These are phyloP conservation scores for Drosophila stalkeri DNA, from an alignment of 2,888 invertebrate species.

Conservation along the genomic window DNA sequence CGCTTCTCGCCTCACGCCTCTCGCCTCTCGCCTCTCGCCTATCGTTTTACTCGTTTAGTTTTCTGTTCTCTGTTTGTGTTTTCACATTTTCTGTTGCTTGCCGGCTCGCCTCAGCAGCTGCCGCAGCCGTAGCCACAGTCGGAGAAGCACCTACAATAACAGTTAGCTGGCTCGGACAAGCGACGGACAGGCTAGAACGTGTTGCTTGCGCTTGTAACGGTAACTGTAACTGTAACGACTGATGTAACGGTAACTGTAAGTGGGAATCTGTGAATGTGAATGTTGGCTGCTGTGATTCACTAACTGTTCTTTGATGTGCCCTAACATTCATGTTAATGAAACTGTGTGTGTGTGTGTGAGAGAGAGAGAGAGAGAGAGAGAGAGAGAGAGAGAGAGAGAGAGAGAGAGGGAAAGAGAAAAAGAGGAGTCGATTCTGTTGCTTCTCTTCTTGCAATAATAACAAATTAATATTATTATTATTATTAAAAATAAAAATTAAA, in stretches of 20 bases:
- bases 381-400: neutral
- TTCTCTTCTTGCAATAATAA: conserved; percentile 37
- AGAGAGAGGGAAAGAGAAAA: neutral
- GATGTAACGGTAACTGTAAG: conserved; percentile 1
- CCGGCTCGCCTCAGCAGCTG: conserved; percentile 40
- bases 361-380: neutral
- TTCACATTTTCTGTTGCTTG: conserved; percentile 29
- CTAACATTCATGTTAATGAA: conserved; percentile 7
- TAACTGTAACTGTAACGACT: conserved; percentile 3
- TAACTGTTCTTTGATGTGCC: conserved; percentile 14
- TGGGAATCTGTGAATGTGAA: conserved; percentile 8
- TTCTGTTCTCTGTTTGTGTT: conserved; percentile 40
- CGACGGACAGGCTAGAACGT: conserved; percentile 40
- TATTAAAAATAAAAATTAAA: conserved; percentile 38
- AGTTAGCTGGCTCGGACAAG: conserved; percentile 36
- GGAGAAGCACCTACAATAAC: conserved; percentile 39
- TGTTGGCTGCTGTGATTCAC: conserved; percentile 37
- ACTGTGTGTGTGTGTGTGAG: neutral
- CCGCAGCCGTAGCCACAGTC: conserved; percentile 1
- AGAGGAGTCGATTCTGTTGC: neutral
- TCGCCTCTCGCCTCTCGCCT: neutral
- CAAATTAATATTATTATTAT: conserved; percentile 50
- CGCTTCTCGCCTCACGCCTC: neutral
- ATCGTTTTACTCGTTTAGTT: conserved; percentile 11
- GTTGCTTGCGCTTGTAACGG: conserved; percentile 40